Evolutionary conservation across 2,797 vertebrate genomes (phyloP).

Genomic region (Lateolabrax maculatus): DNA sequence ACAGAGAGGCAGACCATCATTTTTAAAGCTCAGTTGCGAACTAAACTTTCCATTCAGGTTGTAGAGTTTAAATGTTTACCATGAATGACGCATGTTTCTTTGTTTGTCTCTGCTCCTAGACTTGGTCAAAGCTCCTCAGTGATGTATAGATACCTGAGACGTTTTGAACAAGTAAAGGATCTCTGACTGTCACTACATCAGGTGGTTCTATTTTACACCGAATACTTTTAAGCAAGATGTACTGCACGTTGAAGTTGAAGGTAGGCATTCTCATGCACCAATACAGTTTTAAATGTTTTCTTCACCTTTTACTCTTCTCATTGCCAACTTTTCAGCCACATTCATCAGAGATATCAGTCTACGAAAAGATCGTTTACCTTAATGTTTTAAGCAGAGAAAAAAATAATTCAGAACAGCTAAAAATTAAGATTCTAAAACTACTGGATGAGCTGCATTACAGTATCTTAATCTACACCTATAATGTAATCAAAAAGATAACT

Average conservation of each 20-base stretch:
- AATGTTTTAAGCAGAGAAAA: not conserved
- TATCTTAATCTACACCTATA: not conserved
- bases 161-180: conserved; percentile 87
- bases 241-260: not conserved
- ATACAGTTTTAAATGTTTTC: not conserved
- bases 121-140: conserved; percentile 91
- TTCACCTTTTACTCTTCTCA: not conserved
- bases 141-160: conserved; percentile 79
- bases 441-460: no score
- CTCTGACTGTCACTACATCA: conserved; percentile 59
- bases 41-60: conserved; percentile 15
- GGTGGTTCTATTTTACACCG: not conserved
- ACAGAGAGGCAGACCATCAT: not conserved
- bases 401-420: not conserved
- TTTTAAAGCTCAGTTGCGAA: conserved; percentile 43
- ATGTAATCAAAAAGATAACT: not conserved
- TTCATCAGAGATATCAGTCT: not conserved
- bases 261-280: not conserved
- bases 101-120: conserved; percentile 81
- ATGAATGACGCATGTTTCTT: not conserved
- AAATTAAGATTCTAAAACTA: no score
- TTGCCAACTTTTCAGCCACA: not conserved
- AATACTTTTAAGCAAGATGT: not conserved
- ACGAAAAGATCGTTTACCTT: no score
- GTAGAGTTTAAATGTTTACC: not conserved